phyloP scores from a whole-genome alignment of 2,797 vertebrate genomes.

The Brachyalestes nurse region DNA sequence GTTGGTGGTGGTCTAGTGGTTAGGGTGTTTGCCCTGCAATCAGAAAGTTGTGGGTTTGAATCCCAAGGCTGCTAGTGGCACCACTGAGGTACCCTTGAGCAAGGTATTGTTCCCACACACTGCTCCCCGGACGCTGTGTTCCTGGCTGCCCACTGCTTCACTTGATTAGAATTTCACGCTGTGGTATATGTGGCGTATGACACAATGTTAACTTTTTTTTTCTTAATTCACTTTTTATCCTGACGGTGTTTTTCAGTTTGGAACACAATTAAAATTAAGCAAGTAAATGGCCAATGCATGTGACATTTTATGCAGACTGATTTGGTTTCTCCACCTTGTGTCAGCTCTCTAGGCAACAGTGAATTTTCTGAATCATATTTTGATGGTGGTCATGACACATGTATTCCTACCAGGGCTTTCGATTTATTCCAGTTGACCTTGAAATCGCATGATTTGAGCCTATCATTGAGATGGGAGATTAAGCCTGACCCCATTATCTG shows the following conservation, averaged over 20 bases:
- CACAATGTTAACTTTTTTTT: no score
- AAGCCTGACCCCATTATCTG: slow-evolving; percentile 24
- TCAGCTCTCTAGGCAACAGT: not conserved
- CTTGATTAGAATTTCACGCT: no score
- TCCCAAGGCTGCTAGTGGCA: no score
- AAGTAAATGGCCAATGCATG: not conserved
- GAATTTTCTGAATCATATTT: not conserved
- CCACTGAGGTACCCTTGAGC: no score
- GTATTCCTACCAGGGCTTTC: not conserved
- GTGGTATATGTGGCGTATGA: not conserved
- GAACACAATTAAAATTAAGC: not conserved
- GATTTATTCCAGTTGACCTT: slow-evolving; percentile 36
- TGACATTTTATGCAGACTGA: slow-evolving; percentile 8
- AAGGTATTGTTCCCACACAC: no score
- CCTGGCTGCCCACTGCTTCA: no score
- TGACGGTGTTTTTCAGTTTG: not conserved
- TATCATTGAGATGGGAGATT: slow-evolving; percentile 28
- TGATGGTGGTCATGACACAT: not conserved
- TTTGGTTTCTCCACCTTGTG: not conserved
- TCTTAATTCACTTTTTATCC: no score
- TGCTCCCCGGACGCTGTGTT: no score
- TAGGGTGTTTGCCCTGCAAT: no score
- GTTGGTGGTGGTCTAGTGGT: no score
- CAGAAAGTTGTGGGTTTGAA: no score
- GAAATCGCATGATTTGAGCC: slow-evolving; percentile 34